Evolutionary conservation across 2,888 invertebrate species (phyloP), one percentile per base, ranked within the genome.

Genomic region (Eustalomyia histrio): DNA sequence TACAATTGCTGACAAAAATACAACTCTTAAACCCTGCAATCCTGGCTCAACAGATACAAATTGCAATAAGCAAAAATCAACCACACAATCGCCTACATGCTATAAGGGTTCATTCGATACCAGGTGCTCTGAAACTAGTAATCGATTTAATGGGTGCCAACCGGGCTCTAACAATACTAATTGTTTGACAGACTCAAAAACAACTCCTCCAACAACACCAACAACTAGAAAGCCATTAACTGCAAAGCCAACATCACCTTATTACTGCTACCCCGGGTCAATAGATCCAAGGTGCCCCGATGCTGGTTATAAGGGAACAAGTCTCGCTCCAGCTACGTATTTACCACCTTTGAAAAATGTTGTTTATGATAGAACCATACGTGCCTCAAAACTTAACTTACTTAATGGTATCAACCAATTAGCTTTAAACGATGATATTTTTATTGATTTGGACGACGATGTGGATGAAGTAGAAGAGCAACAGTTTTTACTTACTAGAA

Each of bases 221-320:
- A 58, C 86, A 85, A 18, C 87, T 5, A 84, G 84, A 1, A 76
- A 84, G 10, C 39, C 80, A 65, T 80, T 82, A 9, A 83, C 53
- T 52, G 1, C 18, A 80, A 14, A 33, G 39, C n/a, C 53, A n/a
- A 29, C 64, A 21, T 39, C 43, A 64, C 12, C 17, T 0, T 91
- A 82, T 90, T 92, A 81, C 90, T 92, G 83, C 91, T 92, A 80
- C 80, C 90, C 90, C 2, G 90, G 90, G 3, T 91, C 88, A 0
- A 85, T 85, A n/a, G 91, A 92, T 84, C 90, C 90, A 0, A 85
- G 91, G 24, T 88, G 88, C 16, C 87, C 86, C 6, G 84, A 85
- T 29, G 83, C 82, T 1, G 85, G 86, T 0, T 88, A 89, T 71
- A 84, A 79, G 58, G 89, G 88, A 0, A 86, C 88, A 12, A 88